Evolutionary conservation across 2,797 vertebrate species (phyloP).

Genomic region (Sternotherus odoratus): DNA sequence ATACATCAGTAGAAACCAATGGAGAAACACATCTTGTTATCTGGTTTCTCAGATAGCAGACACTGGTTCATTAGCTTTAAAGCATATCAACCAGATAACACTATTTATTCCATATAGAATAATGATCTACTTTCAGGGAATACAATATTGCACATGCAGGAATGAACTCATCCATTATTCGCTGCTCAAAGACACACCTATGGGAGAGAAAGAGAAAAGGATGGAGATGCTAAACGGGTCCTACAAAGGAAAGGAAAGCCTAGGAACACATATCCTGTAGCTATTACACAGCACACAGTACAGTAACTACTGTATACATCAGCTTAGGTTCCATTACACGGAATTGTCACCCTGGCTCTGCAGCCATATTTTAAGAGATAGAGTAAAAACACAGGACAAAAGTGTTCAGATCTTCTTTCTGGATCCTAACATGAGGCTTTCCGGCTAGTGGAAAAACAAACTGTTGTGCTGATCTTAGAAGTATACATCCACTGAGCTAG

Average conservation of each 20-base stretch:
- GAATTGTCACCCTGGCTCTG: slow-evolving; percentile 50
- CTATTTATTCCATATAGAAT: slow-evolving; percentile 80
- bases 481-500: background rate
- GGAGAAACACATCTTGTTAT: slow-evolving; percentile 79
- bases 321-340: slow-evolving; percentile 32
- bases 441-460: slow-evolving; percentile 2
- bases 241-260: slow-evolving; percentile 41
- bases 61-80: slow-evolving; percentile 81
- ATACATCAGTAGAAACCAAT: slow-evolving; percentile 78
- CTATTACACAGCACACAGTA: slow-evolving; percentile 30
- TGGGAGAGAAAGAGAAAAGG: slow-evolving; percentile 29
- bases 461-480: slow-evolving; percentile 13
- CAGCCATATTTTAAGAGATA: slow-evolving; percentile 23
- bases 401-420: background rate
- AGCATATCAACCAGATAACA: slow-evolving; percentile 76
- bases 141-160: slow-evolving; percentile 46
- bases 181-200: slow-evolving; percentile 29
- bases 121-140: slow-evolving; percentile 75
- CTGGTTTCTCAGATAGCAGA: slow-evolving; percentile 77
- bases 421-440: slow-evolving; percentile 15
- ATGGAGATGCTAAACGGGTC: slow-evolving; percentile 30
- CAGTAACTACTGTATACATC: slow-evolving; percentile 53
- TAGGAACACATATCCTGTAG: background rate
- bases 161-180: slow-evolving; percentile 63
- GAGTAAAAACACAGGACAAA: slow-evolving; percentile 14